phyloP scores from a whole-genome alignment of 2,888 invertebrate species.

The Pollenia griseotomentosa region DNA sequence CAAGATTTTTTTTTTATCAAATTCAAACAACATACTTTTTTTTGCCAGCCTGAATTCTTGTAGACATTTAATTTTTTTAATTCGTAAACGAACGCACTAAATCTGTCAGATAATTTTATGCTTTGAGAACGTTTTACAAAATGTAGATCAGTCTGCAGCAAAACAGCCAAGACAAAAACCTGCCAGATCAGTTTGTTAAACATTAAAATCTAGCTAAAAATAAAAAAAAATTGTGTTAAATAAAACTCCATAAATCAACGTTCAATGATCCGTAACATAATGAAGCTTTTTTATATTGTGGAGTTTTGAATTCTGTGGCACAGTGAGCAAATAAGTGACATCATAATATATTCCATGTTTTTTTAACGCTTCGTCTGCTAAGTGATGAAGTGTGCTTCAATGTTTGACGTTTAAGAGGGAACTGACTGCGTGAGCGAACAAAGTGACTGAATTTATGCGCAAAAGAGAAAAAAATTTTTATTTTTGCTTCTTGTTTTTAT shows the following conservation, averaged over 20 bases:
- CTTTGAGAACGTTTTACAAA: slow-evolving; percentile 11
- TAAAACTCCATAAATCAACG: slow-evolving; percentile 70
- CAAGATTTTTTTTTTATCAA: neutral
- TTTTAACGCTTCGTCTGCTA: slow-evolving; percentile 39
- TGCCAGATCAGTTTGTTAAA: slow-evolving; percentile 29
- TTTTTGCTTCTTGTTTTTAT: slow-evolving; percentile 14
- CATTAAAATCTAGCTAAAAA: neutral
- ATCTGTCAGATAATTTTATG: slow-evolving; percentile 67
- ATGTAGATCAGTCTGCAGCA: slow-evolving; percentile 36
- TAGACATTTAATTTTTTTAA: slow-evolving; percentile 21
- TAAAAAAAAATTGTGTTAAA: slow-evolving; percentile 56
- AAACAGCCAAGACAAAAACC: slow-evolving; percentile 48
- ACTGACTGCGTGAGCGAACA: slow-evolving; percentile 36
- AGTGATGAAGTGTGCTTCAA: slow-evolving; percentile 63
- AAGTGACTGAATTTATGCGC: slow-evolving; percentile 38
- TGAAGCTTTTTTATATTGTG: slow-evolving; percentile 39
- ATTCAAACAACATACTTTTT: slow-evolving; percentile 7
- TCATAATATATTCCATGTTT: slow-evolving; percentile 61
- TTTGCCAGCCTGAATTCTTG: too few relatives aligned
- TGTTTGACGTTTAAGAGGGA: slow-evolving; percentile 18
- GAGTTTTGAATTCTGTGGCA: slow-evolving; percentile 32
- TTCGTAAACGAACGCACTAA: slow-evolving; percentile 56
- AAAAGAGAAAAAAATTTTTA: neutral
- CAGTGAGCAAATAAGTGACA: slow-evolving; percentile 48
- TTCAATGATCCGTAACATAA: slow-evolving; percentile 68